Base-by-base conservation (phyloP, 2,797 vertebrate species). In the Sphaeramia orbicularis region DNA sequence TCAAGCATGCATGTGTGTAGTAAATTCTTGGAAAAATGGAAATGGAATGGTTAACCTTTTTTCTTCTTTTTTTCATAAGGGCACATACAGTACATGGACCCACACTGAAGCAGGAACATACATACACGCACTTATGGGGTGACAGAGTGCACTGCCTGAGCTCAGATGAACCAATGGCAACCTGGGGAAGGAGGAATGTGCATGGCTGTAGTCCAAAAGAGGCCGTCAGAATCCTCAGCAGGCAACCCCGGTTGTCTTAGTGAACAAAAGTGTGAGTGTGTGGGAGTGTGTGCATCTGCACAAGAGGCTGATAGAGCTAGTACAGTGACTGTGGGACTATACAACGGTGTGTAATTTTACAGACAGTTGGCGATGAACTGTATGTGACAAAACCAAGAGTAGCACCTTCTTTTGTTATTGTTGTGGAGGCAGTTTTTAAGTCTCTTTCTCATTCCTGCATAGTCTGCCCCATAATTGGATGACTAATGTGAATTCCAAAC, bases 81-180 rank as follows among this genome's bases (percentile, higher is more conserved):
- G 63, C 66, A 54, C 60, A 58, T 70, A 67, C 57, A 4, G 83
- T 79, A 65, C 77, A 81, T 40, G 56, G 69, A 82, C 78, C 60
- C 63, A 53, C 86, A 85, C 64, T 67, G 52, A 73, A 78, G 61
- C 61, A 74, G 37, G 27, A 55, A 68, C 67, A 79, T 56, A 73
- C 62, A 85, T 49, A 81, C 72, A 83, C 81, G 80, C 82, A 83
- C 82, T 76, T 81, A 79, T 55, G 91, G 93, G 93, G 93, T 94
- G 93, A 94, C 81, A 89, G 94, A 94, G 94, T 94, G 87, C 94
- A 94, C 81, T 74, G 85, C 87, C 90, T 94, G 92, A 91, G 93
- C 93, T 93, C 84, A 91, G 92, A 94, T 93, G 92, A 94, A 93
- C 92, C 92, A 93, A 93, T 86, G 84, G 90, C 92, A 94, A 93